Percentiles rank a stretch among this genome's conserved stretches.
Evolutionary conservation across 2,113 vertebrate species (phyloP).

Genomic region (Onychostruthus taczanowskii): DNA sequence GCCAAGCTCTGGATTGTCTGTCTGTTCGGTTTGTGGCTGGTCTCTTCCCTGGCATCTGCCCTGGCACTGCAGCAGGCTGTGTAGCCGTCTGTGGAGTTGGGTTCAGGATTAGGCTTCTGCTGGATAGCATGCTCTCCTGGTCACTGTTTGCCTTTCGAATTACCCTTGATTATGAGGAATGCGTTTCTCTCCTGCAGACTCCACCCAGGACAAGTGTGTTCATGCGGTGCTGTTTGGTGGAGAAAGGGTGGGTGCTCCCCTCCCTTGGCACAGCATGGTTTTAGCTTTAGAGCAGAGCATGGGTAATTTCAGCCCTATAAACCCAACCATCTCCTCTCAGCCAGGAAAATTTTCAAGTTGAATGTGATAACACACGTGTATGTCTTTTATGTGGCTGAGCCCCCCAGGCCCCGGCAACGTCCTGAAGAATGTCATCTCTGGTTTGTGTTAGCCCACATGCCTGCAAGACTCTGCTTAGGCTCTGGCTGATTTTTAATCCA

Average conservation of each 20-base stretch:
- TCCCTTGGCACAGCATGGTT: background rate
- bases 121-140: slow-evolving; percentile 70
- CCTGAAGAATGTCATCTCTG: background rate
- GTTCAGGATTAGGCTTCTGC: slow-evolving; percentile 79
- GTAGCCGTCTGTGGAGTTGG: slow-evolving; percentile 77
- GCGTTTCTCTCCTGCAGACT: slow-evolving; percentile 49
- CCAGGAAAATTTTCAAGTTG: background rate
- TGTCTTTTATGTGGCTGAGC: background rate
- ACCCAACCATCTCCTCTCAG: background rate
- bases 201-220: slow-evolving; percentile 12
- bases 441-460: background rate
- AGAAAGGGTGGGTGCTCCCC: background rate
- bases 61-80: slow-evolving; percentile 80
- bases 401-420: background rate
- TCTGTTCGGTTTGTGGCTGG: slow-evolving; percentile 78
- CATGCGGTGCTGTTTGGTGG: background rate
- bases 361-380: background rate
- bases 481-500: background rate
- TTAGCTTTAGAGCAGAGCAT: background rate
- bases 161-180: slow-evolving; percentile 79
- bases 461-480: background rate
- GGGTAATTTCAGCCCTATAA: background rate
- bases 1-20: slow-evolving; percentile 85
- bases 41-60: slow-evolving; percentile 83
- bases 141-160: slow-evolving; percentile 81